Evolutionary conservation across 1,140 invertebrate species (phyloP).

Genomic region (Chironomus tepperi): DNA sequence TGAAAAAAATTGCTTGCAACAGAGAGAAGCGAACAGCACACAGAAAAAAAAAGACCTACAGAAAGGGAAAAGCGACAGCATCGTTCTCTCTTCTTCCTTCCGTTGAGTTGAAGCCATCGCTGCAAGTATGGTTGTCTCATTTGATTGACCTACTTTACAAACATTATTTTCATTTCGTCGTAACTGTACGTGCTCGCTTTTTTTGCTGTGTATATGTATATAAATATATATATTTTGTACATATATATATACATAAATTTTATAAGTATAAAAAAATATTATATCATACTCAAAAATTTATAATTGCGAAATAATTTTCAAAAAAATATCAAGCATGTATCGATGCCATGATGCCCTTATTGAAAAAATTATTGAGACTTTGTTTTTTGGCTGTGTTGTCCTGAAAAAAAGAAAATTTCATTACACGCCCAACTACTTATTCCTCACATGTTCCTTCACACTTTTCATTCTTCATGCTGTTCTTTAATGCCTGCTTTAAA

Average conservation of each 20-base stretch:
- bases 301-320: slow-evolving; percentile 14
- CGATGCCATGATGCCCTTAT: too few species aligned
- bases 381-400: too few species aligned
- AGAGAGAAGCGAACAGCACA: background rate
- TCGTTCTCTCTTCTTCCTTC: slow-evolving; percentile 23
- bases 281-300: slow-evolving; percentile 19
- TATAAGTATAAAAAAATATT: slow-evolving; percentile 11
- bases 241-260: background rate
- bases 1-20: background rate
- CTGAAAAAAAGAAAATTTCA: too few species aligned
- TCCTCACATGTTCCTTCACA: too few species aligned
- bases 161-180: slow-evolving; percentile 20
- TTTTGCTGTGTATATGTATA: background rate
- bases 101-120: background rate
- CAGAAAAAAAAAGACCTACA: slow-evolving; percentile 3
- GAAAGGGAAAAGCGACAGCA: slow-evolving; percentile 10
- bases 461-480: too few species aligned
- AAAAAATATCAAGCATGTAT: background rate
- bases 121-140: slow-evolving; percentile 24
- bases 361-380: too few species aligned
- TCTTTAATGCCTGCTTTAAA: too few species aligned
- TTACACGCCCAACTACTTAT: too few species aligned
- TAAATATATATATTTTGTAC: background rate
- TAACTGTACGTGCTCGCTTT: slow-evolving; percentile 4
- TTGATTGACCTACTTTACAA: slow-evolving; percentile 21